phyloP scores from a whole-genome alignment of 2,888 invertebrate genomes.

The Agonopterix arenella region DNA sequence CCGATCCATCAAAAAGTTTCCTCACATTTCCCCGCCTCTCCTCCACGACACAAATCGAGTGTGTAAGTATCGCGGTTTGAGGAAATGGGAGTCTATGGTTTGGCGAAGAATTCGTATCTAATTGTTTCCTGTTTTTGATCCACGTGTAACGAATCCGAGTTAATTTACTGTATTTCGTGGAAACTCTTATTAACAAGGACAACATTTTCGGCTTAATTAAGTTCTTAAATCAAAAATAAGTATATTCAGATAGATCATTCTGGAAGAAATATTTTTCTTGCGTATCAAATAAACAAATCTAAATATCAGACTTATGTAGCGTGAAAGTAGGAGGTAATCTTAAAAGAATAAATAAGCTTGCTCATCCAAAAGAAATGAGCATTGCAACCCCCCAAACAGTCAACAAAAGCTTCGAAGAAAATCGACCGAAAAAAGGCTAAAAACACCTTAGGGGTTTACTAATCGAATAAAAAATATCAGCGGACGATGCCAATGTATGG shows the following conservation, averaged over 20 bases:
- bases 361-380: slow-evolving; percentile 74
- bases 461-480: slow-evolving; percentile 80
- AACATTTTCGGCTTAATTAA: no score
- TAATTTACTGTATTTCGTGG: neutral
- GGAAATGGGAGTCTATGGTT: slow-evolving; percentile 29
- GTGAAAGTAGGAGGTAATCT: slow-evolving; percentile 14
- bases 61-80: slow-evolving; percentile 67
- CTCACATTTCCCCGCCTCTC: slow-evolving; percentile 33
- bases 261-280: no score
- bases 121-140: neutral
- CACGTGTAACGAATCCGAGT: slow-evolving; percentile 8
- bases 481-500: slow-evolving; percentile 75
- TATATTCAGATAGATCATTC: no score
- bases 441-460: slow-evolving; percentile 79
- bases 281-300: no score
- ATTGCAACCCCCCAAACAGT: slow-evolving; percentile 71
- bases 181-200: neutral
- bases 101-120: slow-evolving; percentile 10
- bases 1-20: slow-evolving; percentile 76
- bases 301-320: neutral
- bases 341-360: slow-evolving; percentile 65
- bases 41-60: slow-evolving; percentile 66
- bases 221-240: no score
- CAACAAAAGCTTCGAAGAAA: slow-evolving; percentile 76
- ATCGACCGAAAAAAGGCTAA: slow-evolving; percentile 78